Percentiles rank a stretch among this genome's conserved stretches.
Evolutionary conservation across 1,140 invertebrate species (phyloP).

Genomic region (Acyrthosiphon pisum): DNA sequence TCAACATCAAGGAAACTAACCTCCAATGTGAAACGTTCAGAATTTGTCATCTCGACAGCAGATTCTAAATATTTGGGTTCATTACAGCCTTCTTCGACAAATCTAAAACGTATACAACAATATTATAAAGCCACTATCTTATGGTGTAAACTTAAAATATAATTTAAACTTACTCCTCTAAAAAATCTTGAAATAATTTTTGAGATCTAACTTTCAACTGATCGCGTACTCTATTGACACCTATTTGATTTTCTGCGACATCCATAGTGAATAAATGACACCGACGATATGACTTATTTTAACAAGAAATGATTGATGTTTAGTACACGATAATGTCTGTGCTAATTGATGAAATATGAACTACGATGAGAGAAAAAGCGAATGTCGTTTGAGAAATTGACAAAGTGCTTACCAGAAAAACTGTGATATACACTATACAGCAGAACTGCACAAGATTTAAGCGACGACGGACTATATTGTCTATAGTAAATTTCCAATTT

Average conservation of each 20-base stretch:
- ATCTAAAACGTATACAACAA: constrained; percentile 66
- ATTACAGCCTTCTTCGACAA: constrained; percentile 77
- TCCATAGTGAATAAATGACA: constrained; percentile 22
- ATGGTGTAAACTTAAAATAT: not conserved
- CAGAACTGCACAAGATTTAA: not conserved
- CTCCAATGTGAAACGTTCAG: constrained; percentile 91
- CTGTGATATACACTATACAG: too few relatives aligned
- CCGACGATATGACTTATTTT: not conserved
- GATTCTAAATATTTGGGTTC: constrained; percentile 87
- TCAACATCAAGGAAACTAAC: constrained; percentile 97
- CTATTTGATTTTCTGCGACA: constrained; percentile 65
- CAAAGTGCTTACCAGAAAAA: too few relatives aligned
- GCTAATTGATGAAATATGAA: not conserved
- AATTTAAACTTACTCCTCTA: constrained; percentile 82
- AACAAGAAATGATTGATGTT: not conserved
- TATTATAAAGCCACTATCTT: not conserved
- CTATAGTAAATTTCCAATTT: not conserved
- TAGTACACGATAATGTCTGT: not conserved
- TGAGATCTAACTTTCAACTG: constrained; percentile 90
- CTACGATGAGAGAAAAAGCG: not conserved
- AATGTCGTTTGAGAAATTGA: too few relatives aligned
- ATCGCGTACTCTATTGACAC: constrained; percentile 78
- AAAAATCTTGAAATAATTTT: constrained; percentile 94
- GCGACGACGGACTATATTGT: not conserved
- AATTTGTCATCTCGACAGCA: constrained; percentile 83